Conservation (phyloP, 2,888 invertebrate species). For the Lymantria dispar region DNA sequence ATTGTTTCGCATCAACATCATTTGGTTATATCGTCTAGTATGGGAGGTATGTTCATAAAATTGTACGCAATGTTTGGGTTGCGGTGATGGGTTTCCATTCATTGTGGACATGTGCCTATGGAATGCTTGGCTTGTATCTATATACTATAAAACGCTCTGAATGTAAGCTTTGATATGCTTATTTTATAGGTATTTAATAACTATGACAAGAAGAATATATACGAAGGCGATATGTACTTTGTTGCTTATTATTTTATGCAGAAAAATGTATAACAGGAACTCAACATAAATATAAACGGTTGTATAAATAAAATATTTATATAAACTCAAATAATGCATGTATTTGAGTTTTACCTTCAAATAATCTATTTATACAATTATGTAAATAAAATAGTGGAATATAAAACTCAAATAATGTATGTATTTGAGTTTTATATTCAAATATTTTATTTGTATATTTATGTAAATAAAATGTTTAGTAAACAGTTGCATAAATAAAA, state of each 20-base stretch:
- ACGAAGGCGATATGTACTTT: background rate
- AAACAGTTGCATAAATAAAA: too few relatives aligned
- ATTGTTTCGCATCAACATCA: conserved; percentile 45
- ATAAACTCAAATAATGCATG: too few relatives aligned
- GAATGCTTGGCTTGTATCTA: conserved; percentile 25
- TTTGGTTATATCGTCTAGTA: conserved; percentile 54
- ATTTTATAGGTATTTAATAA: background rate
- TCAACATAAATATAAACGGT: too few relatives aligned
- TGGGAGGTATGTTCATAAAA: conserved; percentile 57
- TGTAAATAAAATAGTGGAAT: too few relatives aligned
- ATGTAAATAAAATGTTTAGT: too few relatives aligned
- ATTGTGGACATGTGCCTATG: conserved; percentile 24
- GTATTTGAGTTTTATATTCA: too few relatives aligned
- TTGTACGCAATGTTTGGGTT: conserved; percentile 30
- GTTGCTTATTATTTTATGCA: background rate
- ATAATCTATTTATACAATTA: too few relatives aligned
- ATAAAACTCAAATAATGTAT: too few relatives aligned
- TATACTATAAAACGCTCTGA: background rate
- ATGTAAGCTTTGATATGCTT: background rate
- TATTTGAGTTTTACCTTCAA: too few relatives aligned
- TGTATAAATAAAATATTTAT: too few relatives aligned
- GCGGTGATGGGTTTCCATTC: conserved; percentile 39
- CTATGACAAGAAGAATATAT: background rate
- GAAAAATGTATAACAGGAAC: too few relatives aligned
- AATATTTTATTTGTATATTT: too few relatives aligned